Conservation (phyloP, 2,113 vertebrate genomes). For the Sylvia atricapilla region DNA sequence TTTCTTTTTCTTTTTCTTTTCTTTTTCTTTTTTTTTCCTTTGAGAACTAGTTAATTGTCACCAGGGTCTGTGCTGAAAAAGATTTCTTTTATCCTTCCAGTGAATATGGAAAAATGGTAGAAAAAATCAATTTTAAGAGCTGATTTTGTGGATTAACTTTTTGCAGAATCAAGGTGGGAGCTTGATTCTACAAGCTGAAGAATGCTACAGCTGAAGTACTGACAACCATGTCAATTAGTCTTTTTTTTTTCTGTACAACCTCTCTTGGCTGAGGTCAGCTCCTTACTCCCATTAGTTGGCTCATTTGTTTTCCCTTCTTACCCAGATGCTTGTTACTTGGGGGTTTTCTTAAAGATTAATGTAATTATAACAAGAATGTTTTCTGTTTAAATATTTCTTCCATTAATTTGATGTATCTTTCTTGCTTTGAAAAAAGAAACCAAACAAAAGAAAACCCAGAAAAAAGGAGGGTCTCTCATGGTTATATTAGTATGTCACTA, state of each 20-base stretch:
- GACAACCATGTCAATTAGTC: fast-evolving
- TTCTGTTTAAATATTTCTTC: background rate
- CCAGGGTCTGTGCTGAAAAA: background rate
- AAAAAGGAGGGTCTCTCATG: background rate
- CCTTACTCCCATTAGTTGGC: background rate
- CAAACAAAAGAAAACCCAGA: background rate
- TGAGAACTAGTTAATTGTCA: background rate
- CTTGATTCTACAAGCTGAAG: background rate
- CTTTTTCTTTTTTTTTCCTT: background rate
- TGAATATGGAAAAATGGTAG: background rate
- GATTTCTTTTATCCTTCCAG: background rate
- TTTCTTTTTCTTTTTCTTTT: background rate
- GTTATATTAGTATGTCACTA: background rate
- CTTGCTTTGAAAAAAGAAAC: background rate
- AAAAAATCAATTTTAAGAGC: background rate
- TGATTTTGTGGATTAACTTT: background rate
- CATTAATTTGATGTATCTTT: background rate
- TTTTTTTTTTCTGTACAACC: background rate
- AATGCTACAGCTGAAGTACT: background rate
- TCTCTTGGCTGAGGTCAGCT: background rate
- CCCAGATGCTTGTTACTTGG: fast-evolving
- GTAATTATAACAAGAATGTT: background rate
- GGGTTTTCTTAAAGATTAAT: background rate
- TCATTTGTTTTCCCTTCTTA: background rate
- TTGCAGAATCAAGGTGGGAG: background rate